These are phyloP conservation scores for Eudyptes chrysolophus DNA, from an alignment of 2,113 vertebrate genomes.

Conservation along the genomic window DNA sequence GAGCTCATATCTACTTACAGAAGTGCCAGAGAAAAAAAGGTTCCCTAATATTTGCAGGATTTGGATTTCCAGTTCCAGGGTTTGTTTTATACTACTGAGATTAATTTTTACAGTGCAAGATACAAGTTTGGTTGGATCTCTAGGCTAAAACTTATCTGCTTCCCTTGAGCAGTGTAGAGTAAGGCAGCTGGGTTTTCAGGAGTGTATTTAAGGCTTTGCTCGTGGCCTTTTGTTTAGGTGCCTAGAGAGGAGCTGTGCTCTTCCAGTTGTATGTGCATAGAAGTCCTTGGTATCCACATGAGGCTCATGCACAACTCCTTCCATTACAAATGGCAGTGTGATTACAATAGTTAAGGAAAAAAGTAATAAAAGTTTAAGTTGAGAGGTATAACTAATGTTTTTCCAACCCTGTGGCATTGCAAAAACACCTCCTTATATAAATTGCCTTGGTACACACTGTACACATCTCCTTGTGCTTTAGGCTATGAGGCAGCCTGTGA, in stretches of 20 bases:
- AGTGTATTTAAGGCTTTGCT: not conserved
- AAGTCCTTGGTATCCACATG: not conserved
- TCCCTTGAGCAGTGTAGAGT: not conserved
- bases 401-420: not conserved
- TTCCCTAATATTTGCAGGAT: not conserved
- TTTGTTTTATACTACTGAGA: not conserved
- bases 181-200: not conserved
- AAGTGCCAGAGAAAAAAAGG: not conserved
- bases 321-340: not conserved
- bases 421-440: not conserved
- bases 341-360: not conserved
- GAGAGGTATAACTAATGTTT: not conserved
- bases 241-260: not conserved
- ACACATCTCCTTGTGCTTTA: not conserved
- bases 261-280: rapidly evolving
- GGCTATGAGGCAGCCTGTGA: not conserved
- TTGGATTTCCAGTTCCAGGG: not conserved
- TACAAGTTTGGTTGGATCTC: not conserved
- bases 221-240: not conserved
- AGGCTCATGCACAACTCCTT: not conserved
- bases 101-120: not conserved
- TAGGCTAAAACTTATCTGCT: not conserved
- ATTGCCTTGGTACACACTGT: not conserved
- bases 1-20: not conserved
- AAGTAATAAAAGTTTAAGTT: not conserved